phyloP scores from a whole-genome alignment of 2,888 invertebrate species.

The Agrotis clavis region DNA sequence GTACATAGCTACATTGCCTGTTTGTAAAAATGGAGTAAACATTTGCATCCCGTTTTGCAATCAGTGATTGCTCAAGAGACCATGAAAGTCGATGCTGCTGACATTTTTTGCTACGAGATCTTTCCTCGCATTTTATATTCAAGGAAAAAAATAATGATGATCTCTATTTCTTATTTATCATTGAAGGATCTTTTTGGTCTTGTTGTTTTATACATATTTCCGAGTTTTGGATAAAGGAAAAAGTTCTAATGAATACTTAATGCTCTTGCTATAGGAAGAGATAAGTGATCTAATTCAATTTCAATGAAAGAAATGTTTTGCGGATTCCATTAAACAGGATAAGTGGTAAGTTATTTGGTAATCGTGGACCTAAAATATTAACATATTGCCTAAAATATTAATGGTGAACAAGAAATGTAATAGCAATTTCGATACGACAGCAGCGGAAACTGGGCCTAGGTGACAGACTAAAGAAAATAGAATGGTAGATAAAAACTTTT shows the following conservation, averaged over 20 bases:
- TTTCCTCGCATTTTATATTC: background rate
- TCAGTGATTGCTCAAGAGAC: background rate
- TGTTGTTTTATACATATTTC: slow-evolving; percentile 10
- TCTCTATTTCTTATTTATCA: background rate
- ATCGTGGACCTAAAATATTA: slow-evolving; percentile 34
- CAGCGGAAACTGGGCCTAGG: background rate
- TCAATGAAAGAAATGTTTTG: slow-evolving; percentile 18
- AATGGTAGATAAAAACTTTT: background rate
- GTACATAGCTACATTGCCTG: background rate
- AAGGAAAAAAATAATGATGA: background rate
- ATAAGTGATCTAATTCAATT: background rate
- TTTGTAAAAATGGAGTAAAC: background rate
- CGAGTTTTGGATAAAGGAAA: slow-evolving; percentile 4
- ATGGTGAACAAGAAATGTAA: slow-evolving; percentile 19
- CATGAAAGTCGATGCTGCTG: background rate
- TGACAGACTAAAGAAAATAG: slow-evolving; percentile 8
- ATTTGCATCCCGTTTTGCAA: background rate
- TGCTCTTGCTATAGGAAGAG: background rate
- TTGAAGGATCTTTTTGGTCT: background rate
- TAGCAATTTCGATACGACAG: slow-evolving; percentile 11
- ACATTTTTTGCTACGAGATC: background rate
- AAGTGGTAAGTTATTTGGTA: slow-evolving; percentile 21
- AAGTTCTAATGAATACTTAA: slow-evolving; percentile 3
- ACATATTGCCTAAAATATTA: too few species aligned
- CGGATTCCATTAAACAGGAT: slow-evolving; percentile 25